Evolutionary conservation across 2,797 vertebrate species (phyloP).

Genomic region (Xenentodon cancila): DNA sequence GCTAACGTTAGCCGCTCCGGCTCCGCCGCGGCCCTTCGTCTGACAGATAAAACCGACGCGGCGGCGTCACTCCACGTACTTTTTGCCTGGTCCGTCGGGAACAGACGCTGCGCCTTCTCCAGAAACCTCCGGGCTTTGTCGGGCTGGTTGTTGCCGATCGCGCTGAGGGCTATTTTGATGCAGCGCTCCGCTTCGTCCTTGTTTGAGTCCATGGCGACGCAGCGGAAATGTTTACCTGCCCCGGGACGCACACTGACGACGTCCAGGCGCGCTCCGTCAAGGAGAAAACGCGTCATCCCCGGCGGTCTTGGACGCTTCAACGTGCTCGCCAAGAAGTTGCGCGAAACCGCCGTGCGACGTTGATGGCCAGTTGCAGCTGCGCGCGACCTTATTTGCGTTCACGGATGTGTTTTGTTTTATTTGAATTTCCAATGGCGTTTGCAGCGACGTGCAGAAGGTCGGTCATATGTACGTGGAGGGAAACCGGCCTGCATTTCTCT

Average conservation of each 20-base stretch:
- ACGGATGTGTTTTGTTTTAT: not conserved
- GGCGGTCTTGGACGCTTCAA: not conserved
- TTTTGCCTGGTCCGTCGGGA: constrained; percentile 88
- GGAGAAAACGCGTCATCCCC: constrained; percentile 41
- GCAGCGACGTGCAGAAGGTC: constrained; percentile 20
- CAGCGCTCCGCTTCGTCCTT: constrained; percentile 98
- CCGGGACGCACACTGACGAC: constrained; percentile 73
- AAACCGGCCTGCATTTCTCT: constrained; percentile 32
- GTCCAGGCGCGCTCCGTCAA: not conserved
- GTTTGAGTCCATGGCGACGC: constrained; percentile 97
- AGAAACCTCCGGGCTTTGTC: constrained; percentile 92
- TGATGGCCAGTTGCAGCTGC: no score
- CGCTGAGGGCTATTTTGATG: constrained; percentile 88
- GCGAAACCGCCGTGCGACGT: no score
- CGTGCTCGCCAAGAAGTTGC: no score
- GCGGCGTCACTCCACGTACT: constrained; percentile 79
- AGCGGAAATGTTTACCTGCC: constrained; percentile 84
- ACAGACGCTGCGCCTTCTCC: constrained; percentile 92
- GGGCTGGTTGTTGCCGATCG: constrained; percentile 83
- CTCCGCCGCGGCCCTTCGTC: constrained; percentile 48
- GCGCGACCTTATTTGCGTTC: no score
- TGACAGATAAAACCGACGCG: constrained; percentile 7
- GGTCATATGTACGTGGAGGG: constrained; percentile 18
- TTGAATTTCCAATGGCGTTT: constrained; percentile 33
- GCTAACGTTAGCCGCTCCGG: constrained; percentile 69